Percentiles rank a stretch among this genome's conserved stretches.
Evolutionary conservation across 2,888 invertebrate species (phyloP).

Genomic region (Camptogramma bilineatum): DNA sequence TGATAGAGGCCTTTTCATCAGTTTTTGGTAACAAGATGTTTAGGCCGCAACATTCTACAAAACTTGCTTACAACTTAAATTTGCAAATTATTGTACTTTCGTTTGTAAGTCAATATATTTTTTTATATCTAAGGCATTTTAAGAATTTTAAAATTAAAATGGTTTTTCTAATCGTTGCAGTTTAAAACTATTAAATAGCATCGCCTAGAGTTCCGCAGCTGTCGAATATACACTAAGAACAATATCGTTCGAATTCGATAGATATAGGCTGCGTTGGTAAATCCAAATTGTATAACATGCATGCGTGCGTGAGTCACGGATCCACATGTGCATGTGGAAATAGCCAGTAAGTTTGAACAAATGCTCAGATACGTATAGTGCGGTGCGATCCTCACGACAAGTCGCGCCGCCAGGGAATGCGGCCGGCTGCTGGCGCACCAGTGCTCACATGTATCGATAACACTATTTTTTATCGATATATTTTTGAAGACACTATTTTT

Average conservation of each 20-base stretch:
- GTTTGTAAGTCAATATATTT: too few relatives aligned
- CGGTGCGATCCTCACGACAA: constrained; percentile 70
- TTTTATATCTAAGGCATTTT: too few relatives aligned
- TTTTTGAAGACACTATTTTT: constrained; percentile 1
- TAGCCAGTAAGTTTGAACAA: constrained; percentile 77
- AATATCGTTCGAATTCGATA: constrained; percentile 67
- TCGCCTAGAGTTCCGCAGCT: constrained; percentile 53
- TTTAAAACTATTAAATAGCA: too few relatives aligned
- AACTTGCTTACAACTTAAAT: too few relatives aligned
- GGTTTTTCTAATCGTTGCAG: too few relatives aligned
- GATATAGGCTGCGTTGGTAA: constrained; percentile 55
- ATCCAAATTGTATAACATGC: constrained; percentile 65
- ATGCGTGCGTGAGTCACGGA: constrained; percentile 81
- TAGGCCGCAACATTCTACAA: too few relatives aligned
- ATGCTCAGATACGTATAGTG: constrained; percentile 67
- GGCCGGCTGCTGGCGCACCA: constrained; percentile 81
- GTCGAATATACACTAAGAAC: constrained; percentile 54
- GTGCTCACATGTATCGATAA: constrained; percentile 60
- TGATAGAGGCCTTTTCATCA: too few relatives aligned
- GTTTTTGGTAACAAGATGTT: too few relatives aligned
- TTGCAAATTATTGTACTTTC: too few relatives aligned
- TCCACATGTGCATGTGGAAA: constrained; percentile 81
- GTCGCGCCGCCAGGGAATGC: constrained; percentile 77
- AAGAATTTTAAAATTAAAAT: too few relatives aligned
- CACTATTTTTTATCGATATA: constrained; percentile 37